These are phyloP conservation scores for Pampusana beccarii DNA, from an alignment of 2,113 vertebrate genomes.

Conservation along the genomic window DNA sequence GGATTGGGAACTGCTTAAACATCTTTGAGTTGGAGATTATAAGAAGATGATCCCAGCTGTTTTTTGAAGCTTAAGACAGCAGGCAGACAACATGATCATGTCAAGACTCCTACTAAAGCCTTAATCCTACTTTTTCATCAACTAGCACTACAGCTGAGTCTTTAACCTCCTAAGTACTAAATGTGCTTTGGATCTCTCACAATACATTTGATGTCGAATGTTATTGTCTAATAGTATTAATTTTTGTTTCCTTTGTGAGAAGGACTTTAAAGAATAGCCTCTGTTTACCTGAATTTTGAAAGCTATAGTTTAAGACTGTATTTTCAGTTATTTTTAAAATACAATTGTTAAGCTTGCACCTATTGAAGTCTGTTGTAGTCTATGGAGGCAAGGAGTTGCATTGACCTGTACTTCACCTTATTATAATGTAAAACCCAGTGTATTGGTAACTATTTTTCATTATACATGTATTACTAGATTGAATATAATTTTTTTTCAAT, in stretches of 20 bases:
- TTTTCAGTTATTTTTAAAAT: conserved; percentile 12
- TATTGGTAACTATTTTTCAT: not conserved
- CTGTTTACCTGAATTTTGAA: not conserved
- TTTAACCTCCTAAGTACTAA: conserved; percentile 71
- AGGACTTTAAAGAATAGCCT: not conserved
- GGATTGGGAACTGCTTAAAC: conserved; percentile 75
- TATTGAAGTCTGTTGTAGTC: not conserved
- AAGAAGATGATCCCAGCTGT: conserved; percentile 75
- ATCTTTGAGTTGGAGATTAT: conserved; percentile 70
- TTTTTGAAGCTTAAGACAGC: conserved; percentile 73
- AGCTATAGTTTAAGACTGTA: not conserved
- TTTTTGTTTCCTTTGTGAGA: conserved; percentile 17
- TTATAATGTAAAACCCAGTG: not conserved
- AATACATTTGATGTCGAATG: conserved; percentile 32
- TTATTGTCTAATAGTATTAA: conserved; percentile 24
- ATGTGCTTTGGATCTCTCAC: conserved; percentile 50
- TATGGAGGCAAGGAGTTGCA: not conserved
- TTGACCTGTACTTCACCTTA: not conserved
- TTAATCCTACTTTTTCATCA: conserved; percentile 77
- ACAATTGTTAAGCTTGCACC: not conserved
- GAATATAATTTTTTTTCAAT: not conserved
- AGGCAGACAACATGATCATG: conserved; percentile 74
- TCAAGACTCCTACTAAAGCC: conserved; percentile 70
- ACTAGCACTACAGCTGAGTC: conserved; percentile 40
- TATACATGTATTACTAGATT: not conserved